A percentile compares a stretch with the other conserved stretches of the same genome.
Evolutionary conservation across 1,140 invertebrate species (phyloP).

Genomic region (Propsilocerus akamusi): DNA sequence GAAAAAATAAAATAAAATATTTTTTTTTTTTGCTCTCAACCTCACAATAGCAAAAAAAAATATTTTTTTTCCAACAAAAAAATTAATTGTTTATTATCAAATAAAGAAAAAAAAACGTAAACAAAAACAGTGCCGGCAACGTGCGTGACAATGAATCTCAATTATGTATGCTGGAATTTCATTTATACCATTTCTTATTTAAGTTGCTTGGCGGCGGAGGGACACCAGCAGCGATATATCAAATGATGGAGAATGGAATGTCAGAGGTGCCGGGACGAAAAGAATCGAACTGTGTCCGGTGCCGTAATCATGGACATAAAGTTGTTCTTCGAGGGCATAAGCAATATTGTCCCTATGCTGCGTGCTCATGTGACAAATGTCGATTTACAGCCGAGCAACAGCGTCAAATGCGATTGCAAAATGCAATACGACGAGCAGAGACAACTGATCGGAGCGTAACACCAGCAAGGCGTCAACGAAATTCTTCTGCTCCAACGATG

Average conservation of each 20-base stretch:
- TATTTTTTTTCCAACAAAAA: not conserved
- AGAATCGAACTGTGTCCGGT: not conserved
- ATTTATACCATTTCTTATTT: too few relatives aligned
- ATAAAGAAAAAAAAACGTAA: constrained; percentile 1
- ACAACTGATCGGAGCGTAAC: not conserved
- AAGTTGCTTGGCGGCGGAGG: too few relatives aligned
- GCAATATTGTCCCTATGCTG: not conserved
- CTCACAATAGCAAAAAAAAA: not conserved
- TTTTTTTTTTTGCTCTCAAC: too few relatives aligned
- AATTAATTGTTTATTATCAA: not conserved
- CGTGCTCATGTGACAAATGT: not conserved
- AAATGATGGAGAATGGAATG: constrained; percentile 1
- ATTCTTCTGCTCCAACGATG: not conserved
- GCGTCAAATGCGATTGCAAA: not conserved
- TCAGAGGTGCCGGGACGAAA: not conserved
- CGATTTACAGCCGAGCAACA: not conserved
- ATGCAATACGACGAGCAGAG: not conserved
- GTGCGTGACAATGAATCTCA: not conserved
- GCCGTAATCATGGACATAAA: not conserved
- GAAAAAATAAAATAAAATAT: too few relatives aligned
- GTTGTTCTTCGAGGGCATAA: not conserved
- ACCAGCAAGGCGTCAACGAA: not conserved
- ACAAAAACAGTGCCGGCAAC: too few relatives aligned
- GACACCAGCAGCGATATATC: not conserved
- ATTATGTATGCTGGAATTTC: too few relatives aligned